These are phyloP conservation scores for Achatina immaculata DNA, from an alignment of 1,140 invertebrate species.

Conservation along the genomic window DNA sequence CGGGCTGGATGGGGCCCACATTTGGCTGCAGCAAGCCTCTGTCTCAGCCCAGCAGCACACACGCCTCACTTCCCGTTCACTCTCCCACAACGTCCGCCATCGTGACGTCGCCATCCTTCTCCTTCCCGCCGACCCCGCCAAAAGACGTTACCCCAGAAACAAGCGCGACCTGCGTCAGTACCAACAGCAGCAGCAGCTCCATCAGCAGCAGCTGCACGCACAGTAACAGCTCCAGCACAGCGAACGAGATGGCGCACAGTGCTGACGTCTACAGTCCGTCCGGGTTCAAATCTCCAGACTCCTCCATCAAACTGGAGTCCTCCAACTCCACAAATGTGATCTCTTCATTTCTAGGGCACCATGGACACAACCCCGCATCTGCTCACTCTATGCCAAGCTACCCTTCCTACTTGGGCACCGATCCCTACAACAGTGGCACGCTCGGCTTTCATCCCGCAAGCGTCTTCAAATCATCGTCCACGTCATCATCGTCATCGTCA, in stretches of 20 bases:
- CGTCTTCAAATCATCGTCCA: constrained; percentile 69
- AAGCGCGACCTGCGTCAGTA: constrained; percentile 57
- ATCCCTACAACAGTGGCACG: constrained; percentile 52
- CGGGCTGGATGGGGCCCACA: constrained; percentile 73
- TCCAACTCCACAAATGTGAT: neutral
- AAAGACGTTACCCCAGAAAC: constrained; percentile 94
- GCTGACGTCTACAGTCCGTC: constrained; percentile 3
- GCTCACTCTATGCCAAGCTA: constrained; percentile 62
- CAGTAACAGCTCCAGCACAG: neutral
- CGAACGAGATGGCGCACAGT: constrained; percentile 37
- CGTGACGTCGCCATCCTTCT: constrained; percentile 80
- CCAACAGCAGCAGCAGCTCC: constrained; percentile 13
- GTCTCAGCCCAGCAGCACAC: constrained; percentile 60
- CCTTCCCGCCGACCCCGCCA: constrained; percentile 92
- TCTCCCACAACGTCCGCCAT: constrained; percentile 83
- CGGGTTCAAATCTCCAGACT: neutral
- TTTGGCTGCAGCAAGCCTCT: constrained; percentile 71
- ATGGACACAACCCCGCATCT: constrained; percentile 36
- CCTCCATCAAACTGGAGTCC: constrained; percentile 72
- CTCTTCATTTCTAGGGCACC: constrained; percentile 24
- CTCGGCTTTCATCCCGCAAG: constrained; percentile 67
- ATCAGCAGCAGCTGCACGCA: neutral
- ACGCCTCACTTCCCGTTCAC: constrained; percentile 78
- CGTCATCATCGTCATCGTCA: constrained; percentile 69
- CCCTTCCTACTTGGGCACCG: constrained; percentile 46